A percentile compares a stretch with the other conserved stretches of the same genome.
These are phyloP conservation scores for Fringilla coelebs DNA, from an alignment of 2,797 vertebrate genomes.

Conservation along the genomic window DNA sequence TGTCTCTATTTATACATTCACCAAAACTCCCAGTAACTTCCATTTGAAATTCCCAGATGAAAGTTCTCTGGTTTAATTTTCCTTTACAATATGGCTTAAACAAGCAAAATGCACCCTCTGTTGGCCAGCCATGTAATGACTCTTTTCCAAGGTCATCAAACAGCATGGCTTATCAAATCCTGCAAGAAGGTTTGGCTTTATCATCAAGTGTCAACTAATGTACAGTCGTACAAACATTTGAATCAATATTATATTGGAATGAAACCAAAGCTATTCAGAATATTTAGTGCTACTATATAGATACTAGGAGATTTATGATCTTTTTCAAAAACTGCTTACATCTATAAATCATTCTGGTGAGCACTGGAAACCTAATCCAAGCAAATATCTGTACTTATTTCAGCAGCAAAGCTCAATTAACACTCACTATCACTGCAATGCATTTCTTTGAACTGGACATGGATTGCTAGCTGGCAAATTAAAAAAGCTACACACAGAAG, in stretches of 20 bases:
- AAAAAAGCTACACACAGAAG: neutral
- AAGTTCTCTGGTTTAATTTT: neutral
- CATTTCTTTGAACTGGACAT: neutral
- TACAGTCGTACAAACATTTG: neutral
- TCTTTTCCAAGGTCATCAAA: neutral
- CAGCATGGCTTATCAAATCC: neutral
- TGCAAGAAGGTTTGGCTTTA: neutral
- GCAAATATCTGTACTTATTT: neutral
- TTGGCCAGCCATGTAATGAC: conserved; percentile 1
- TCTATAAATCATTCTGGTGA: neutral
- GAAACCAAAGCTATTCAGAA: neutral
- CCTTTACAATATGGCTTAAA: neutral
- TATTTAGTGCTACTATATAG: neutral
- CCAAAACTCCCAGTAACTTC: neutral
- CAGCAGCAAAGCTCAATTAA: neutral
- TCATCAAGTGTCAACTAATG: neutral
- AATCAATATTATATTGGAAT: neutral
- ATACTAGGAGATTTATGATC: neutral
- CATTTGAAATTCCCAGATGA: neutral
- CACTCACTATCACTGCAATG: neutral
- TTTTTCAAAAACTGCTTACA: neutral
- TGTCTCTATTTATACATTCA: neutral
- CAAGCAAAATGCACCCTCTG: conserved; percentile 35
- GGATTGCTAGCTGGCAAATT: neutral
- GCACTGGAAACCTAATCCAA: neutral